These are phyloP conservation scores for Etheostoma spectabile DNA, from an alignment of 2,113 vertebrate species.

Conservation along the genomic window DNA sequence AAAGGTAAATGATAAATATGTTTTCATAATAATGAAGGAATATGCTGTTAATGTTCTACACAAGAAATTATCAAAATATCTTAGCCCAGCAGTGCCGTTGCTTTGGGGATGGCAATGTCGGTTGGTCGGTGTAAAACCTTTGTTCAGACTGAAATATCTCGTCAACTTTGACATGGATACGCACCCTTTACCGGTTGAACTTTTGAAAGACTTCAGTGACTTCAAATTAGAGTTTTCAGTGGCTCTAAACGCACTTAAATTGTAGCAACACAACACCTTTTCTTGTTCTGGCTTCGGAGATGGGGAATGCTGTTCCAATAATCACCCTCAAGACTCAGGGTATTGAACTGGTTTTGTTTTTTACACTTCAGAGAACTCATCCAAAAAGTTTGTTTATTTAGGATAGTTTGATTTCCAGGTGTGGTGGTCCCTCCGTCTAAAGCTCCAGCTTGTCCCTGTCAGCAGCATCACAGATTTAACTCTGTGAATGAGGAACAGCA, in stretches of 20 bases:
- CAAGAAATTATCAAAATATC: background rate
- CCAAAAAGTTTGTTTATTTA: slow-evolving; percentile 17
- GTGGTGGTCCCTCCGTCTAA: background rate
- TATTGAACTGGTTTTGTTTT: slow-evolving; percentile 3
- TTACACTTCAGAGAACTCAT: slow-evolving; percentile 12
- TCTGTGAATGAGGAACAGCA: slow-evolving; percentile 3
- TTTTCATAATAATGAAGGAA: no score
- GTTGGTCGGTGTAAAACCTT: background rate
- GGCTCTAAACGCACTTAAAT: background rate
- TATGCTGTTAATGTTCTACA: background rate
- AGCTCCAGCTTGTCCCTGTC: background rate
- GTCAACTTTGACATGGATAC: background rate
- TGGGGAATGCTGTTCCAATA: background rate
- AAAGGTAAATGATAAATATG: no score
- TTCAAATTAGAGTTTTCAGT: slow-evolving; percentile 1
- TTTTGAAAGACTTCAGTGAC: background rate
- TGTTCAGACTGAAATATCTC: background rate
- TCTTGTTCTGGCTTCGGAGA: background rate
- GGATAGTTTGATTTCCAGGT: slow-evolving; percentile 17
- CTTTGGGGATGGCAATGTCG: background rate
- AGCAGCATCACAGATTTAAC: slow-evolving; percentile 13
- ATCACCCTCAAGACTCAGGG: slow-evolving; percentile 6
- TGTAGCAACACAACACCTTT: background rate
- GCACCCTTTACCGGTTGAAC: background rate
- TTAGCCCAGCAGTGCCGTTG: background rate